Base-by-base conservation (phyloP, 2,113 vertebrate species). In the Pimephales promelas region DNA sequence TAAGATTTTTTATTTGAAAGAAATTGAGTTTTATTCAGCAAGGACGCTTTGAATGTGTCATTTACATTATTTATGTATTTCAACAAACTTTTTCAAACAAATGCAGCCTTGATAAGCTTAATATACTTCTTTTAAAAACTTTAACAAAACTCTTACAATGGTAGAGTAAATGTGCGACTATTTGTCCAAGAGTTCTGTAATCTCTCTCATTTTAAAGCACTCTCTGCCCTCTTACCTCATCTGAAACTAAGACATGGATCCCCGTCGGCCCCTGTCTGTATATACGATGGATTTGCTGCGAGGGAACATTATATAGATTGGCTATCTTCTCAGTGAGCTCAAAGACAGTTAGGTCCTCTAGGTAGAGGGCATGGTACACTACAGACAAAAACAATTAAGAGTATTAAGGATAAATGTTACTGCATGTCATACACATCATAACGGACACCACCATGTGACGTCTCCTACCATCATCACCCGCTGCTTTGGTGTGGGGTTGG, bases 311-410 rank as follows among this genome's bases (percentile, higher is more conserved):
- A 90, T 95, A 98, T 86, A 98, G 88, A 86, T 91, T 90, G 26
- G 97, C 95, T 16, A 99, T 96, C 93, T 98, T 98, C 87, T 98
- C 96, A 0, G 94, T 94, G 83, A 98, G 88, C 86, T 97, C 96
- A 92, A 96, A 11, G 4, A 95, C 91, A 0, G 97, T 98, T 88
- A 97, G 84, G 28, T 98, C 96, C 85, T 98, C 97, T 89, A 99
- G 88, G 89, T 96, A 98, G 89, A 99, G 94, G 74, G 97, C 97
- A 10, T 97, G 97, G 91, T 97, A 99, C 73, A 98, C 97, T 98
- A 90, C 45, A 90, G 86, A 34, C 79, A 57, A 86, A 75, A 28
- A 86, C 56, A 49, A 75, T 74, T 24, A 40, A 73, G 40, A 85
- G 18, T 20, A 70, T 47, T 56, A 34, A 76, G 11, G 5, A 2